Percentiles rank a stretch among this genome's conserved stretches.
Evolutionary conservation across 2,113 vertebrate genomes (phyloP).

Genomic region (Pungitius pungitius): DNA sequence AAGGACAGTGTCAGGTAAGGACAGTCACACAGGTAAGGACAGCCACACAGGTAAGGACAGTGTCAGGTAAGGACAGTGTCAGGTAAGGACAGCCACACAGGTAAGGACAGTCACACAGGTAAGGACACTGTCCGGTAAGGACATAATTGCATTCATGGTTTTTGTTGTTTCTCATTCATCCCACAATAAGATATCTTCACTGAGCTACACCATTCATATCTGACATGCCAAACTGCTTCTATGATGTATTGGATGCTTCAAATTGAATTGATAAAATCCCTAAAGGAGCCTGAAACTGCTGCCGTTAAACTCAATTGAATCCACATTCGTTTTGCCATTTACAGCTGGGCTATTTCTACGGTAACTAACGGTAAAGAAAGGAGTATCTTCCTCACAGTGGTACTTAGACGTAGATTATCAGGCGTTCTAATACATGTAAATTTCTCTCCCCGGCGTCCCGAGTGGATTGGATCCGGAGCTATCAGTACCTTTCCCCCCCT

Average conservation of each 20-base stretch:
- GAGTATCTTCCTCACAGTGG: not conserved
- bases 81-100: no score
- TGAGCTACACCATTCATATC: constrained; percentile 1
- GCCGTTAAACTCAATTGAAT: not conserved
- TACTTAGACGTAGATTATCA: constrained; percentile 40
- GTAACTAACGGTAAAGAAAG: not conserved
- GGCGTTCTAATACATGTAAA: constrained; percentile 40
- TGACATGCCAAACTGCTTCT: not conserved
- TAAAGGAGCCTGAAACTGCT: not conserved
- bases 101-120: no score
- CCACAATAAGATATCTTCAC: not conserved
- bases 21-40: no score
- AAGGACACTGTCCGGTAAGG: no score
- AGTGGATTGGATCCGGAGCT: constrained; percentile 55
- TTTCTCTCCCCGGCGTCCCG: constrained; percentile 40
- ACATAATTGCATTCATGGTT: not conserved
- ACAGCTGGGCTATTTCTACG: not conserved
- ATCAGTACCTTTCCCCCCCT: constrained; percentile 61
- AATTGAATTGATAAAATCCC: not conserved
- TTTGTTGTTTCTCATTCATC: not conserved
- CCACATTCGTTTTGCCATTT: not conserved
- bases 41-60: no score
- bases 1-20: not conserved
- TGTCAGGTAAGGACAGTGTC: no score
- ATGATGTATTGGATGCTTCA: not conserved